Base-by-base conservation (phyloP, 2,888 invertebrate species). In the Acanthosepion pharaonis region DNA sequence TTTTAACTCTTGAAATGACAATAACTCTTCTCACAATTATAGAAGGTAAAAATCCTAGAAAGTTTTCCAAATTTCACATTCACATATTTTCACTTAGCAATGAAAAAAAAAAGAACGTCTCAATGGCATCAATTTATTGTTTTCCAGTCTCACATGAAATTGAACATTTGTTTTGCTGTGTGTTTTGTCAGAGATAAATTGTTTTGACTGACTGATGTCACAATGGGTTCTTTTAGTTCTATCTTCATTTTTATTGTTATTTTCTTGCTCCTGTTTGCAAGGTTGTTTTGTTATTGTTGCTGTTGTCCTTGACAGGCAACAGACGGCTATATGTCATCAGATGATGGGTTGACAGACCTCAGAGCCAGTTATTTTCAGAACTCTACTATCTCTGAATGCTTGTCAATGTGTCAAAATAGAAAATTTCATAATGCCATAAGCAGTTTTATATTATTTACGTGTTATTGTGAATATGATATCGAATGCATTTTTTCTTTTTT, bases 391-490 rank as follows among this genome's bases (percentile, higher is more conserved):
- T n/a, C n/a, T 78, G 78, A 78, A 78, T 78, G 78, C n/a, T 78
- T 78, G 78, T 78, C 78, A 78, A 78, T 78, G 78, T 78, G 78
- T 78, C 78, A 78, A 78, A 78, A 78, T 78, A 78, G 78, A 78
- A 78, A 33, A 78, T 78, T 78, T 78, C 78, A 78, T 78, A 78
- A 78, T n/a, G 78, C 33, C 78, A 33, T 78, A 78, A 78, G 78
- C 78, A 78, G 78, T 78, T 78, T 78, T 33, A 78, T 78, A 78
- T 78, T 78, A 78, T 78, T 78, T 78, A 78, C 33, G 78, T 78
- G 78, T 78, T 78, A 78, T 78, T 78, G 78, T 78, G 33, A 33
- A 78, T 78, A 78, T 78, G 78, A 78, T 78, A 78, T 78, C 78
- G n/a, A 78, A 78, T 78, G n/a, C n/a, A 11, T 78, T 11, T 78